Evolutionary conservation across 1,140 invertebrate genomes (phyloP).

Genomic region (Dinoponera quadriceps): DNA sequence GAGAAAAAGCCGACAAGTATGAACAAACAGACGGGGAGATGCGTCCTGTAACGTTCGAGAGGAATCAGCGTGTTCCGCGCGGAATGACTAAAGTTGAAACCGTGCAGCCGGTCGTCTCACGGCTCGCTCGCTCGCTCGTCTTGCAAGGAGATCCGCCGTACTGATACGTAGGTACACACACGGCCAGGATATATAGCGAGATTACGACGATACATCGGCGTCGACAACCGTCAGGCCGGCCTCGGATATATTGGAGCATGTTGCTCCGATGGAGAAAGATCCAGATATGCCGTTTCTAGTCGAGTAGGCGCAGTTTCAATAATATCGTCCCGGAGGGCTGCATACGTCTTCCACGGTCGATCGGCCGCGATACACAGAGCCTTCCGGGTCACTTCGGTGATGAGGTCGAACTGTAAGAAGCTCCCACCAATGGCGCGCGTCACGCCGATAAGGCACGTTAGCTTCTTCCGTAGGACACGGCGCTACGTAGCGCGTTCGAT

Average conservation of each 20-base stretch:
- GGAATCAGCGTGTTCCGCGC: slow-evolving; percentile 31
- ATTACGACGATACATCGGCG: slow-evolving; percentile 71
- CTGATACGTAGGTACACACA: slow-evolving; percentile 64
- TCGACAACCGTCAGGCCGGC: slow-evolving; percentile 50
- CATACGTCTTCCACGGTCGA: slow-evolving; percentile 7
- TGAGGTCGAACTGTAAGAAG: slow-evolving; percentile 54
- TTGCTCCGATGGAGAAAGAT: slow-evolving; percentile 50
- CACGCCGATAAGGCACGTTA: slow-evolving; percentile 44
- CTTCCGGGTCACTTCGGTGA: slow-evolving; percentile 51
- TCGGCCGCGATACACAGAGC: not conserved
- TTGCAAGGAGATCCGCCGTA: slow-evolving; percentile 33
- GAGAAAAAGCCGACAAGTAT: not conserved
- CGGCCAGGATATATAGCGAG: slow-evolving; percentile 65
- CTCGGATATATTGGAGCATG: slow-evolving; percentile 68
- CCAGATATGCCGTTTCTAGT: slow-evolving; percentile 48
- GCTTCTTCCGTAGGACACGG: slow-evolving; percentile 15
- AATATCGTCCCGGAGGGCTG: slow-evolving; percentile 41
- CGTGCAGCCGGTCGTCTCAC: slow-evolving; percentile 46
- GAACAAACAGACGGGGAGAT: not conserved
- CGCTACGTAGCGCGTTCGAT: slow-evolving; percentile 40
- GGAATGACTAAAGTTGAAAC: slow-evolving; percentile 69
- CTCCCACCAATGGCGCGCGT: not conserved
- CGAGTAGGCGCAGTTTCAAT: slow-evolving; percentile 63
- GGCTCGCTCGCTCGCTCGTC: slow-evolving; percentile 47
- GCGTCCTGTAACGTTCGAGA: slow-evolving; percentile 8